These are phyloP conservation scores for Sinotaia quadrata DNA, from an alignment of 2,888 invertebrate species.

Conservation along the genomic window DNA sequence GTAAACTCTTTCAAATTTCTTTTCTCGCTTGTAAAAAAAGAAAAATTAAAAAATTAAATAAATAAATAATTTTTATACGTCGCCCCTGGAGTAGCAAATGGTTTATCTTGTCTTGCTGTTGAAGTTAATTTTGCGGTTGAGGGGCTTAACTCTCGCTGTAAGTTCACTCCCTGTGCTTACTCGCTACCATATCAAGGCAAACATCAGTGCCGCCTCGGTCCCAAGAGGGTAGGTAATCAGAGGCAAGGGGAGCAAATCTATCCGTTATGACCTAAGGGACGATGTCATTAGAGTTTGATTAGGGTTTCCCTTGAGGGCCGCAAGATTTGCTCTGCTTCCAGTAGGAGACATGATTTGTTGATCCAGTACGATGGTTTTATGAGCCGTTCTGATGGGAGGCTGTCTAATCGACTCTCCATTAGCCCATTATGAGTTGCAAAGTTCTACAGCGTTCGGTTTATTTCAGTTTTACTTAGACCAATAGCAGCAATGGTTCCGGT, in stretches of 20 bases:
- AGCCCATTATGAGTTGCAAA: too few relatives aligned
- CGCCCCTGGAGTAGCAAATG: conserved; percentile 3
- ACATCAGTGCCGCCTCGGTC: conserved; percentile 20
- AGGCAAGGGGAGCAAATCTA: conserved; percentile 7
- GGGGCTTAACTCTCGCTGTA: neutral
- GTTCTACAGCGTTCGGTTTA: too few relatives aligned
- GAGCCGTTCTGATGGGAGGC: too few relatives aligned
- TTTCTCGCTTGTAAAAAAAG: too few relatives aligned
- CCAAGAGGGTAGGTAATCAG: conserved; percentile 22
- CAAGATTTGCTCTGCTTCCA: neutral
- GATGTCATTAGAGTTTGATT: neutral
- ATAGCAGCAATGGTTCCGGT: too few relatives aligned
- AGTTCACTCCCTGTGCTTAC: too few relatives aligned
- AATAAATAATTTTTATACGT: neutral
- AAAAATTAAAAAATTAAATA: too few relatives aligned
- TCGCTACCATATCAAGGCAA: conserved; percentile 1
- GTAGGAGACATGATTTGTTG: too few relatives aligned
- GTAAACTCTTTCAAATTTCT: too few relatives aligned
- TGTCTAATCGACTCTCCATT: too few relatives aligned
- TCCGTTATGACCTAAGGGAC: neutral
- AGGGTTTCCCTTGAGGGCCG: neutral
- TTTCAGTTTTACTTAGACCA: too few relatives aligned
- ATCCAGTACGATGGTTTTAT: too few relatives aligned
- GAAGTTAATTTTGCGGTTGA: conserved; percentile 27
- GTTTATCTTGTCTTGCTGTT: conserved; percentile 21